Conservation (phyloP, 1,140 invertebrate species). For the Bradynema listronoti region DNA sequence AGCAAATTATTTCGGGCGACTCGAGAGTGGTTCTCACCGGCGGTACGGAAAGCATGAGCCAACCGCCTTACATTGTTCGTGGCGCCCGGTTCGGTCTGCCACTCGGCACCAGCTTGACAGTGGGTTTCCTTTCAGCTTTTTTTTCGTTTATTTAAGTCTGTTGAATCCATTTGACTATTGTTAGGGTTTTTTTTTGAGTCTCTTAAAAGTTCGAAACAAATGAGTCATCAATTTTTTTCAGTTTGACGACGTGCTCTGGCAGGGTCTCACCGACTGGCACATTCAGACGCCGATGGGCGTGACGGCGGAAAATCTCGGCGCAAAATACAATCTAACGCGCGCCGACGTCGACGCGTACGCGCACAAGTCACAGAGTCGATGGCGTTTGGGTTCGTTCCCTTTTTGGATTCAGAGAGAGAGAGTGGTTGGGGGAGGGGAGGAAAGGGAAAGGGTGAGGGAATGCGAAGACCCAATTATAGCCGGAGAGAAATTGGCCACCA, state of each 20-base stretch:
- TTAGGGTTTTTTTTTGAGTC: too few relatives aligned
- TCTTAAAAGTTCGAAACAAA: too few relatives aligned
- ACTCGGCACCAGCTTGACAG: constrained; percentile 69
- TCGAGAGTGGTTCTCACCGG: constrained; percentile 78
- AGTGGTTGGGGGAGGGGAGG: too few relatives aligned
- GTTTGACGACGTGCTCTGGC: constrained; percentile 86
- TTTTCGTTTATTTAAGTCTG: constrained; percentile 7
- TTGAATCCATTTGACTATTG: too few relatives aligned
- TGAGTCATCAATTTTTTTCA: too few relatives aligned
- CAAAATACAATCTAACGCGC: constrained; percentile 76
- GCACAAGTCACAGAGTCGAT: constrained; percentile 67
- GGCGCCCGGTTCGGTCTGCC: constrained; percentile 81
- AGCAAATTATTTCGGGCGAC: constrained; percentile 80
- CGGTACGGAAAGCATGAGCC: constrained; percentile 90
- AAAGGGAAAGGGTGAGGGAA: too few relatives aligned
- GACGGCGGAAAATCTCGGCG: constrained; percentile 92
- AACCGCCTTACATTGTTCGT: constrained; percentile 79
- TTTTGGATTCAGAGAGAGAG: too few relatives aligned
- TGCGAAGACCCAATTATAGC: too few relatives aligned
- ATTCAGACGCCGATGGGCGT: constrained; percentile 89
- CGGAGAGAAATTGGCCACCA: too few relatives aligned
- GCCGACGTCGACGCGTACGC: constrained; percentile 83
- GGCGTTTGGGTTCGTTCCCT: constrained; percentile 58
- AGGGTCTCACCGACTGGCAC: constrained; percentile 78
- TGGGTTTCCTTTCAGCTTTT: constrained; percentile 38